phyloP scores from a whole-genome alignment of 2,888 invertebrate genomes.

The Epinotia demarniana region DNA sequence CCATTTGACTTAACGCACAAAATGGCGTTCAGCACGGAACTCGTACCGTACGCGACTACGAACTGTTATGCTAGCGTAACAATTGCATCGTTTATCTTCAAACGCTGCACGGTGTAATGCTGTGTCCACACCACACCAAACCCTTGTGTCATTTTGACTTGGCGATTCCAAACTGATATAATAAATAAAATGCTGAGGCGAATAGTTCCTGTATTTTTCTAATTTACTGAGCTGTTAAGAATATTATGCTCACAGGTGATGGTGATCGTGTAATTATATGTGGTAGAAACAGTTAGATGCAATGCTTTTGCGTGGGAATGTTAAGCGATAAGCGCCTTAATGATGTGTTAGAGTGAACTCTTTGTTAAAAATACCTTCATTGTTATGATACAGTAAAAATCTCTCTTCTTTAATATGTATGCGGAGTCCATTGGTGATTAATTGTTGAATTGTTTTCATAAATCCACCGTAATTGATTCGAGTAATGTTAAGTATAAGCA shows the following conservation, averaged over 20 bases:
- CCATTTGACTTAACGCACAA: slow-evolving; percentile 27
- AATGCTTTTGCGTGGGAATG: slow-evolving; percentile 36
- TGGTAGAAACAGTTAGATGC: slow-evolving; percentile 35
- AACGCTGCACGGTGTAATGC: slow-evolving; percentile 16
- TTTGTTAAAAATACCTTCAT: slow-evolving; percentile 8
- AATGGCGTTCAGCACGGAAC: slow-evolving; percentile 55
- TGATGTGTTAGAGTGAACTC: slow-evolving; percentile 25
- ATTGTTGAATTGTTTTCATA: neutral
- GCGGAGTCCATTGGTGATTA: neutral
- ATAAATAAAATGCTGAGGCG: neutral
- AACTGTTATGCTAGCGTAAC: slow-evolving; percentile 51
- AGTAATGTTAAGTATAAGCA: neutral
- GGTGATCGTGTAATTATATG: slow-evolving; percentile 26
- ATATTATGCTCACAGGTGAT: slow-evolving; percentile 22
- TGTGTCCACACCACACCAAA: slow-evolving; percentile 4
- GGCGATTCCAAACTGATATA: slow-evolving; percentile 3
- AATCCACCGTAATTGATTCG: neutral
- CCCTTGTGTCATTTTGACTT: slow-evolving; percentile 10
- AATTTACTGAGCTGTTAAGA: slow-evolving; percentile 1
- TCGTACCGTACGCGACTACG: slow-evolving; percentile 58
- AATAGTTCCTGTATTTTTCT: neutral
- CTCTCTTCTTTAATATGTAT: neutral
- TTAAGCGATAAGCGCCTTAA: slow-evolving; percentile 22
- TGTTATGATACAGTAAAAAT: slow-evolving; percentile 10
- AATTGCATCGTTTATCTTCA: slow-evolving; percentile 46